Evolutionary conservation across 2,113 vertebrate genomes (phyloP), one percentile per base, ranked within the genome.

Genomic region (Regulus satrapa): DNA sequence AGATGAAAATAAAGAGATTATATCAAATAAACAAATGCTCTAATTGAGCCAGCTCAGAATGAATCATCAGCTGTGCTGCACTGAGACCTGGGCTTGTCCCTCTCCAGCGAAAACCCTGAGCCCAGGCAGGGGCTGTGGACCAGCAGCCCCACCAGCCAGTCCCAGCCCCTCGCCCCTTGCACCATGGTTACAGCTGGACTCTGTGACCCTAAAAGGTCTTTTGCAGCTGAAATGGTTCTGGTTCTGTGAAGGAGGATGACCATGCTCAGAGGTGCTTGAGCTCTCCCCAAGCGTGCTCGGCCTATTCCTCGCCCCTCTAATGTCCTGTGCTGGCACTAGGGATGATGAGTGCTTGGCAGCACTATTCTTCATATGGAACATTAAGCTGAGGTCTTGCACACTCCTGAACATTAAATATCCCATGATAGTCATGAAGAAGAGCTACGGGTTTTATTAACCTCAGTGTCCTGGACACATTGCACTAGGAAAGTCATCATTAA

Each of bases 361-460:
- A 38, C 94, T 73, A 98, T 98, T 95, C 97, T 98, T 98, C 98
- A 98, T 74, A 84, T 52, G 95, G 97, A 98, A 98, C 97, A 98
- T 98, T 98, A 98, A 98, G 94, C 95, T 73, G 97, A 98, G 97
- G 97, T 97, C 98, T 97, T 97, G 97, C 98, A 97, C 97, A 97
- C 95, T 94, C 97, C 91, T 89, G 97, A 98, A 97, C 98, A 98
- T 98, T 98, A 98, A 97, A 97, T 77, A 98, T 98, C 98, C 98
- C 98, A 97, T 97, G 98, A 97, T 97, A 96, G 97, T 88, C 97
- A 95, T 98, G 98, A 98, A 98, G 97, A 98, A 98, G 98, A 98
- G 97, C 98, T 98, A 98, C 96, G 97, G 98, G 97, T 98, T 98
- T 98, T 98, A 98, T 98, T 98, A 98, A 98, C 98, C 98, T 98